A percentile compares a stretch with the other conserved stretches of the same genome.
These are phyloP conservation scores for Bombus affinis DNA, from an alignment of 1,140 invertebrate species.

Conservation along the genomic window DNA sequence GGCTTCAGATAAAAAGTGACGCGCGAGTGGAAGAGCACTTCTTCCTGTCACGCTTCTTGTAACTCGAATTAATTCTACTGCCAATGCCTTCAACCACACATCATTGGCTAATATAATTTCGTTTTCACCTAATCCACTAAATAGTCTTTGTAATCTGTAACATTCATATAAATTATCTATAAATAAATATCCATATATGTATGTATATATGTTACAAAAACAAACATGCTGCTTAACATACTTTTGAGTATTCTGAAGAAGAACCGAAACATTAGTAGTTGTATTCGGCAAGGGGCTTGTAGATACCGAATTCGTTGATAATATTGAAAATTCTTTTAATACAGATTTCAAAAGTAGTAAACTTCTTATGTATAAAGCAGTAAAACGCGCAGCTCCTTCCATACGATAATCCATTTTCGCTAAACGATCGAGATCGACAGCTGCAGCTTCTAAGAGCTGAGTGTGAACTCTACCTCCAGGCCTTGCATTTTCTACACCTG, in stretches of 20 bases:
- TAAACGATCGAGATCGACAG: slow-evolving; percentile 88
- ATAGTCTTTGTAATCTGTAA: slow-evolving; percentile 90
- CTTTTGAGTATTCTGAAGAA: slow-evolving; percentile 89
- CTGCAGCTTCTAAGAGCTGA: slow-evolving; percentile 88
- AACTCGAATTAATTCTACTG: slow-evolving; percentile 91
- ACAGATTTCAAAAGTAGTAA: slow-evolving; percentile 79
- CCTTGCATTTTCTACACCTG: slow-evolving; percentile 87
- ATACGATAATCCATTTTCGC: slow-evolving; percentile 93
- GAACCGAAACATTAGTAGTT: slow-evolving; percentile 84
- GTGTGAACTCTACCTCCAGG: slow-evolving; percentile 85
- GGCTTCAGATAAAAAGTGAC: slow-evolving; percentile 86
- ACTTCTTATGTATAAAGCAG: slow-evolving; percentile 89
- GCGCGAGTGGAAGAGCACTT: slow-evolving; percentile 85
- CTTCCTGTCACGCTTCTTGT: slow-evolving; percentile 84
- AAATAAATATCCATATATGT: too few species aligned
- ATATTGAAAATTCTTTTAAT: slow-evolving; percentile 75
- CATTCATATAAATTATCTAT: slow-evolving; percentile 3
- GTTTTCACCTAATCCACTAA: slow-evolving; percentile 89
- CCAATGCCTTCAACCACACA: slow-evolving; percentile 91
- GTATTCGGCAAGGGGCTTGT: slow-evolving; percentile 78
- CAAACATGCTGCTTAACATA: slow-evolving; percentile 53
- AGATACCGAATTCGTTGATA: slow-evolving; percentile 75
- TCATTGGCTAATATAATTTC: slow-evolving; percentile 92
- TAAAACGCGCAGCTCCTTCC: slow-evolving; percentile 93
- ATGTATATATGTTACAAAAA: too few species aligned